Base-by-base conservation (phyloP, 2,113 vertebrate species). In the Erinaceus europaeus region DNA sequence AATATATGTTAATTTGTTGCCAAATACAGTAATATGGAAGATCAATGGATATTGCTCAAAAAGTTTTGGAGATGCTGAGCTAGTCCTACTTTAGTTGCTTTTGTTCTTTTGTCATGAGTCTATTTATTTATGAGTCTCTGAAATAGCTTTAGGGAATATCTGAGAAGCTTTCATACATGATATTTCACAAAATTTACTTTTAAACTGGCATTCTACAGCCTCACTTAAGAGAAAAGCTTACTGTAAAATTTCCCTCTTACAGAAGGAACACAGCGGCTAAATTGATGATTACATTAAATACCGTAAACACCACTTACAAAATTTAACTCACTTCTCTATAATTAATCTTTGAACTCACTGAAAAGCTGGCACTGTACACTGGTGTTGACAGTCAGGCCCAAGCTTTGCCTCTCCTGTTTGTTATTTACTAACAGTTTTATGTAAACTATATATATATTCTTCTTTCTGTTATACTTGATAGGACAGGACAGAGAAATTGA, bases 381-480 rank as follows among this genome's bases (percentile, higher is more conserved):
- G 14, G 55, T 75, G 62, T 4, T 72, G 65, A 48, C 86, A 34
- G 55, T 57, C 42, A 75, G 72, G 72, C 65, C n/a, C 12, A 23
- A 27, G 42, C 18, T 69, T 79, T 89, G 13, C 82, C 91, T 50
- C 42, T 88, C 48, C 82, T 85, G 38, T 13, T 59, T 86, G 92
- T 84, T 95, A 64, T 95, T 97, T 95, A 91, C 50, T 86, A 67
- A 82, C 44, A 79, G 25, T 74, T 84, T 90, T 82, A n/a, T n/a
- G n/a, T n/a, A n/a, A n/a, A n/a, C n/a, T n/a, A n/a, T n/a, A n/a
- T n/a, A n/a, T n/a, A n/a, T n/a, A n/a, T n/a, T n/a, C n/a, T n/a
- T n/a, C n/a, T n/a, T n/a, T n/a, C n/a, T n/a, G n/a, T n/a, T n/a
- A n/a, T n/a, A n/a, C n/a, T n/a, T n/a, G n/a, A n/a, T n/a, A n/a